Base-by-base conservation (phyloP, 92 coral and sea anemone genomes). In the Muricea muricata region DNA sequence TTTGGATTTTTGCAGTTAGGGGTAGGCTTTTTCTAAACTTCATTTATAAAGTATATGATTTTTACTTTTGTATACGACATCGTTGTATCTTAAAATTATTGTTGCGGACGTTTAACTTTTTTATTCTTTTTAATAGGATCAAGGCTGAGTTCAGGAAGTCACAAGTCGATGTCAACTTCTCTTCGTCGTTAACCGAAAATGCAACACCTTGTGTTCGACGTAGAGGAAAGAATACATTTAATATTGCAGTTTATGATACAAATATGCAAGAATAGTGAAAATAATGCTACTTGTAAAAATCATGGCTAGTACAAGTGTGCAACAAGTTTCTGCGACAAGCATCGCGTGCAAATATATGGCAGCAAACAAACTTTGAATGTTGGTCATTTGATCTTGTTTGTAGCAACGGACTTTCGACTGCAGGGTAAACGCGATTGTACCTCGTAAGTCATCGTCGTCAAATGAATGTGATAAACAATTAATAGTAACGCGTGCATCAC, bases 81-180 rank as follows among this genome's bases (percentile, higher is more conserved):
- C n/a, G n/a, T n/a, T n/a, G n/a, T n/a, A n/a, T n/a, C n/a, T n/a
- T n/a, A n/a, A n/a, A n/a, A n/a, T n/a, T n/a, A n/a, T n/a, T n/a
- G n/a, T n/a, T n/a, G n/a, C n/a, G n/a, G n/a, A n/a, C n/a, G n/a
- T n/a, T n/a, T n/a, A n/a, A n/a, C n/a, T n/a, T 2, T 42, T 40
- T 40, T 34, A 14, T 41, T 72, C 30, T 72, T 75, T 47, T 48
- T 29, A n/a, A 74, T 56, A 77, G 82, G 13, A 77, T 57, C 58
- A 58, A 77, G 13, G 82, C 69, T 8, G 82, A 77, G 68, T 77
- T 77, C 32, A 32, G 69, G 17, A 77, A 77, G 33, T 77, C 82
- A n/a, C 69, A 77, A 34, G 82, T 77, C 31, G 68, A 77, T 50
- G 69, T 77, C 24, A 77, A 77, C 34, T 77, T 77, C 37, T 77